Evolutionary conservation across 2,797 vertebrate species (phyloP).

Genomic region (Darevskia nairensis): DNA sequence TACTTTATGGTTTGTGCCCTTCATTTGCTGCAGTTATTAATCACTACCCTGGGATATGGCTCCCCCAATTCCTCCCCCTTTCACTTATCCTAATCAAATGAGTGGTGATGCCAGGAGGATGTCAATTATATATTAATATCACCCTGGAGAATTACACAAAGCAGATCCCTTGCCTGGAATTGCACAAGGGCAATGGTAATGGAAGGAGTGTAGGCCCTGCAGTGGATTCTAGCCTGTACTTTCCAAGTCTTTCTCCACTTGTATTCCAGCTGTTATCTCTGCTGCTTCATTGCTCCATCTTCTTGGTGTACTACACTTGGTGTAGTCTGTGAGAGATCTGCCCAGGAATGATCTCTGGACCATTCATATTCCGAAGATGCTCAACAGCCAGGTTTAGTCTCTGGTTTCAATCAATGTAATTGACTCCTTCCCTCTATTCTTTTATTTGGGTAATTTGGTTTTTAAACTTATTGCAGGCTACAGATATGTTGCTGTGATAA

Average conservation of each 20-base stretch:
- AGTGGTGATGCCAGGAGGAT: too few relatives aligned
- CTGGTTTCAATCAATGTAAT: neutral
- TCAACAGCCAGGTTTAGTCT: neutral
- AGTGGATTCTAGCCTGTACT: neutral
- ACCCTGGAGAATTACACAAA: neutral
- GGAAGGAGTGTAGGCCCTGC: neutral
- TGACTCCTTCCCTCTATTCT: neutral
- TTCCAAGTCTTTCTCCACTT: neutral
- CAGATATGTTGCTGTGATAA: neutral
- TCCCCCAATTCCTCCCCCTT: neutral
- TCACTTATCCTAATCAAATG: conserved; percentile 1
- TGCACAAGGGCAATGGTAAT: neutral
- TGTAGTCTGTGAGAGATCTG: neutral
- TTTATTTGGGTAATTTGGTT: neutral
- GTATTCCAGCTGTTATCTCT: neutral
- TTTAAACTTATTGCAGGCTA: neutral
- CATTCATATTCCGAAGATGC: neutral
- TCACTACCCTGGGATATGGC: neutral
- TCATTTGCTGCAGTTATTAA: neutral
- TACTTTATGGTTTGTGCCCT: neutral
- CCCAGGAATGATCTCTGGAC: neutral
- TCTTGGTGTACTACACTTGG: neutral
- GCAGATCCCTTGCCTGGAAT: neutral
- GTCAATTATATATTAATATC: neutral
- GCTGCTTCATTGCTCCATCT: neutral